phyloP scores from a whole-genome alignment of 2,113 vertebrate species.

The Maylandia zebra region DNA sequence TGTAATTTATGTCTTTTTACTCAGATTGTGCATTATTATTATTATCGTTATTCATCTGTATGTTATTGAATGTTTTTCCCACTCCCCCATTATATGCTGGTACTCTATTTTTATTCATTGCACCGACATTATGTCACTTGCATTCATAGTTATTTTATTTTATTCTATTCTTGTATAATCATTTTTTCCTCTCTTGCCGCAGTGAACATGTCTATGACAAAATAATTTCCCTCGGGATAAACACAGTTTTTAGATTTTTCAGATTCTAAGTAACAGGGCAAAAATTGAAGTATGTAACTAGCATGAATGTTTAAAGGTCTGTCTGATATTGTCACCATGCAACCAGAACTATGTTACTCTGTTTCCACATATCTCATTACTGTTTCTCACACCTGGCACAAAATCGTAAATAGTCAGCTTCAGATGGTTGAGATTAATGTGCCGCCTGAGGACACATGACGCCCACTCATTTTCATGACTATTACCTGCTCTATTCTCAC shows the following conservation, averaged over 20 bases:
- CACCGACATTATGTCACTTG: neutral
- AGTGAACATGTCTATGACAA: neutral
- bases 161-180: neutral
- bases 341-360: neutral
- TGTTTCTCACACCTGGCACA: neutral
- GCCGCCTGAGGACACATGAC: neutral
- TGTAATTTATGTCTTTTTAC: neutral
- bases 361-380: neutral
- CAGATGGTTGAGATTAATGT: neutral
- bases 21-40: neutral
- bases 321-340: neutral
- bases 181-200: accelerated
- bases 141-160: neutral
- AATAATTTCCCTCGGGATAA: accelerated
- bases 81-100: neutral
- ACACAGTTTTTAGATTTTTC: neutral
- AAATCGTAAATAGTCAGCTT: neutral
- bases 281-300: accelerated
- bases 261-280: neutral
- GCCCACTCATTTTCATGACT: neutral
- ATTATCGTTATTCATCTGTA: neutral
- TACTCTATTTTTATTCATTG: neutral
- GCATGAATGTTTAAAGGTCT: neutral
- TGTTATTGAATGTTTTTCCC: neutral
- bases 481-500: neutral